Evolutionary conservation across 2,797 vertebrate genomes (phyloP).

Genomic region (Ceyx erithaca): DNA sequence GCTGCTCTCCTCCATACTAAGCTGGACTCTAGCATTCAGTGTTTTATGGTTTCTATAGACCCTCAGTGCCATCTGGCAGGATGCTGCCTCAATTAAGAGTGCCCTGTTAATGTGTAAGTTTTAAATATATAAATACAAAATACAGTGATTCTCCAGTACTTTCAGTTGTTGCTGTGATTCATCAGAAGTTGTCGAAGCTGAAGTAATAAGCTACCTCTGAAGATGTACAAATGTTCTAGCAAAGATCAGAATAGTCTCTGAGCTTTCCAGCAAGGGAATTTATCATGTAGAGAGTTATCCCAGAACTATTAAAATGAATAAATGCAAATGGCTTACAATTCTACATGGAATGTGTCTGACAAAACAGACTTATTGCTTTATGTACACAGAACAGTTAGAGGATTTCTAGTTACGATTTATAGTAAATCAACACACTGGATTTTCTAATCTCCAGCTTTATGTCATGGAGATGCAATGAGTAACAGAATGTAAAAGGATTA

Average conservation of each 20-base stretch:
- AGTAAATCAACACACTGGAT: constrained; percentile 1
- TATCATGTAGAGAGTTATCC: background rate
- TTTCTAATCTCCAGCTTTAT: constrained; percentile 58
- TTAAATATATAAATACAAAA: background rate
- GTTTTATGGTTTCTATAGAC: background rate
- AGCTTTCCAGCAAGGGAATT: background rate
- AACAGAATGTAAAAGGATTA: constrained; percentile 58
- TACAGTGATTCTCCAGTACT: background rate
- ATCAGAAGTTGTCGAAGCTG: background rate
- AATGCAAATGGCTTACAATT: background rate
- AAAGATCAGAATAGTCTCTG: background rate
- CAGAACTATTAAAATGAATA: background rate
- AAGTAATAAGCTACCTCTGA: background rate
- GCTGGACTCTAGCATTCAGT: background rate
- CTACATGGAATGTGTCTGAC: background rate
- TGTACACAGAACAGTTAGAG: constrained; percentile 14
- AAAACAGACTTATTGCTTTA: background rate
- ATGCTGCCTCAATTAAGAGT: background rate
- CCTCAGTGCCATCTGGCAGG: background rate
- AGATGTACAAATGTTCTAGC: background rate
- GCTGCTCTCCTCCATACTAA: background rate
- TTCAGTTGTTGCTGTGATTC: background rate
- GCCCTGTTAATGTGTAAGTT: background rate
- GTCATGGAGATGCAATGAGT: constrained; percentile 51
- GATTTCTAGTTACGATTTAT: constrained; percentile 39